Conservation (phyloP, 53 echinoderm and acorn worm genomes). For the Hippasteria phrygiana region DNA sequence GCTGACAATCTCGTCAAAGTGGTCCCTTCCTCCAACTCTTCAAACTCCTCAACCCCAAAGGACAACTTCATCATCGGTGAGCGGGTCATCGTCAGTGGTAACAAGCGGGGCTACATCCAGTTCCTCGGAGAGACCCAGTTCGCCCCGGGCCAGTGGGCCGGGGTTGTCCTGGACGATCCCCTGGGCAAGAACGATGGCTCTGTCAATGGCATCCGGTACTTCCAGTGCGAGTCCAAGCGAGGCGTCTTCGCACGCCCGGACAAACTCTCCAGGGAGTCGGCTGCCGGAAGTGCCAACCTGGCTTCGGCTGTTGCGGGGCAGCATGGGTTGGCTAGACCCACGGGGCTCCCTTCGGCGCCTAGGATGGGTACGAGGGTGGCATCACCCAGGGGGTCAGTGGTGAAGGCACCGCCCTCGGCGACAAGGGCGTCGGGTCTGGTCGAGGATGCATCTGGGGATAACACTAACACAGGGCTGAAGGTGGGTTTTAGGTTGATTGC, state of each 20-base stretch:
- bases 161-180: constrained; percentile 89
- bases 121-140: constrained; percentile 95
- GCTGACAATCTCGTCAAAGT: constrained; percentile 82
- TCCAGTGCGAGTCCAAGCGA: constrained; percentile 93
- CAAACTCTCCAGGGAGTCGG: constrained; percentile 90
- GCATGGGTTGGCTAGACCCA: constrained; percentile 81
- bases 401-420: constrained; percentile 72
- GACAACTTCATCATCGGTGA: constrained; percentile 94
- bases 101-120: constrained; percentile 95
- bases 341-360: constrained; percentile 87
- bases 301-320: constrained; percentile 59
- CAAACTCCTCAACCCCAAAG: constrained; percentile 60
- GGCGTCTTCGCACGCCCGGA: constrained; percentile 95
- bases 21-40: constrained; percentile 43
- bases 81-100: constrained; percentile 91
- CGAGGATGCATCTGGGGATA: constrained; percentile 69
- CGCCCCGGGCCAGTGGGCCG: constrained; percentile 95
- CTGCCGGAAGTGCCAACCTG: constrained; percentile 67
- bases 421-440: constrained; percentile 39
- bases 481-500: no score
- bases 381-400: constrained; percentile 77
- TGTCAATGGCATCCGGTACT: constrained; percentile 93
- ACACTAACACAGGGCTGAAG: constrained; percentile 84
- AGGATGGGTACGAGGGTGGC: constrained; percentile 95
- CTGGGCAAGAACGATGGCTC: constrained; percentile 98